phyloP scores from a whole-genome alignment of 1,140 invertebrate species.

The Pseudobourletiella spinata region DNA sequence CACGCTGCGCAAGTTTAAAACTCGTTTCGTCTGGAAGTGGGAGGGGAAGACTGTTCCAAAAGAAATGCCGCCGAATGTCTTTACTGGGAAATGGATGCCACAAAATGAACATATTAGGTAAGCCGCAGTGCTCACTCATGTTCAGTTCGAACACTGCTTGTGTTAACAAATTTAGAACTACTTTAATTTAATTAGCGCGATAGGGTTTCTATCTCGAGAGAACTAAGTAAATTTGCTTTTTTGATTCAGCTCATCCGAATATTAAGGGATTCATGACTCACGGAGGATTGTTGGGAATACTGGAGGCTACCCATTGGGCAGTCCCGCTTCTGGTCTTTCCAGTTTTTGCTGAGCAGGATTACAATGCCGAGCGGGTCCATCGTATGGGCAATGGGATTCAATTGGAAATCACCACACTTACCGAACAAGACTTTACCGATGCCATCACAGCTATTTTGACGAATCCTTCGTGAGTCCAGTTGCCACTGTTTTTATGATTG shows the following conservation, averaged over 20 bases:
- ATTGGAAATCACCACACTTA: constrained; percentile 15
- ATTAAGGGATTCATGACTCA: constrained; percentile 22
- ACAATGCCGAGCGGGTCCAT: constrained; percentile 17
- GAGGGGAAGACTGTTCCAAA: constrained; percentile 12
- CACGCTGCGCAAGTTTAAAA: constrained; percentile 11
- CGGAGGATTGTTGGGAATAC: constrained; percentile 14
- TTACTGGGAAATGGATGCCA: constrained; percentile 29
- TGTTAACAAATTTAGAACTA: not conserved
- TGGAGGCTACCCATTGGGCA: constrained; percentile 34
- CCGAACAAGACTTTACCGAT: not conserved
- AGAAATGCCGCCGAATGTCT: constrained; percentile 28
- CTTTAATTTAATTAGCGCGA: not conserved
- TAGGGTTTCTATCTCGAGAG: not conserved
- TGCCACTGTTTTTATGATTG: not conserved
- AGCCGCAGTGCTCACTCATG: not conserved
- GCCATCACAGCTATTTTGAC: constrained; percentile 7
- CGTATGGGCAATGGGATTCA: constrained; percentile 13
- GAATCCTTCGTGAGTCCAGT: not conserved
- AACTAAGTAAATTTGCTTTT: not conserved
- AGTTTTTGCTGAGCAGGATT: constrained; percentile 23
- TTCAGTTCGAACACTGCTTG: not conserved
- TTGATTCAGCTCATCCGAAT: constrained; percentile 15
- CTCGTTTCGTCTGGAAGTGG: constrained; percentile 33
- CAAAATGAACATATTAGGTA: constrained; percentile 22
- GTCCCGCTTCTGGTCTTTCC: constrained; percentile 13